Conservation (phyloP, 2,888 invertebrate species). For the Pteria penguin region DNA sequence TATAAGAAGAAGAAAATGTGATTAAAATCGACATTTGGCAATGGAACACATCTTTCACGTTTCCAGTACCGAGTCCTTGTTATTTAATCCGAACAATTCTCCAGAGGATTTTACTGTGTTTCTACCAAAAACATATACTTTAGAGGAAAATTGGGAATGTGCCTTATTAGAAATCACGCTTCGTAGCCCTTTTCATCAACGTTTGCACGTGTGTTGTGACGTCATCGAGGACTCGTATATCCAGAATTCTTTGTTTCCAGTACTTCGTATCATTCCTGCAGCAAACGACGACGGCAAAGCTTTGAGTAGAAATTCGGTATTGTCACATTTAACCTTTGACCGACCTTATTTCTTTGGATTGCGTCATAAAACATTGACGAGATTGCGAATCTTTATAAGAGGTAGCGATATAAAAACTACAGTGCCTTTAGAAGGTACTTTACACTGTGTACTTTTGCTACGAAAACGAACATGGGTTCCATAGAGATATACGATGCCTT, state of each 20-base stretch:
- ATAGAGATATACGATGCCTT: constrained; percentile 32
- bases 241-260: neutral
- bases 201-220: neutral
- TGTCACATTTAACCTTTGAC: neutral
- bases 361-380: neutral
- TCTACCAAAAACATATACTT: neutral
- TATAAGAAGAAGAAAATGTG: neutral
- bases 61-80: neutral
- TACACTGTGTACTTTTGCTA: constrained; percentile 4
- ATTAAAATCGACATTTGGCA: neutral
- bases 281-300: neutral
- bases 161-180: neutral
- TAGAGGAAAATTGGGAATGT: neutral
- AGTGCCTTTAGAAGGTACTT: neutral
- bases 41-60: neutral
- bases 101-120: neutral
- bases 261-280: neutral
- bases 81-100: neutral
- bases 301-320: neutral
- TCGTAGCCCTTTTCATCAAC: neutral
- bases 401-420: neutral
- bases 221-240: neutral
- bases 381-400: neutral
- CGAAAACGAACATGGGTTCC: constrained; percentile 16
- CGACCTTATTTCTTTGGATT: neutral